Base-by-base conservation (phyloP, 2,797 vertebrate genomes). In the Chelonia mydas region DNA sequence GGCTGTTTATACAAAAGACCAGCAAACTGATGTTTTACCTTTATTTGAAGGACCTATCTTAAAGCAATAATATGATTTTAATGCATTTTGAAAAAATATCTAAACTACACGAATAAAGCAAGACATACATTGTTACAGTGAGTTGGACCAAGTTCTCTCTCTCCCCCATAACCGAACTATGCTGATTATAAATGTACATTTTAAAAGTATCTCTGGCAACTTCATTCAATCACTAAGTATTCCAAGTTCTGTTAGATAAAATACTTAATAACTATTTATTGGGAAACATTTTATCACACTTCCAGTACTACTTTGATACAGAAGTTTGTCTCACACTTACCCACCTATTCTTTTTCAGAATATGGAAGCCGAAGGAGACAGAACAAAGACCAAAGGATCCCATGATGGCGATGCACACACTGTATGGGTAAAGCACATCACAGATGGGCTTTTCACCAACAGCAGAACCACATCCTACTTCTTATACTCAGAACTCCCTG, bases 351-450 rank as follows among this genome's bases (percentile, higher is more conserved):
- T 7, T 51, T 25, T 65, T 23, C 76, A 11, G 55, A 1, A 31
- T 15, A 3, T 0, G 49, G 51, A 11, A 23, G 2, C 13, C 1
- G 45, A n/a, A 51, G 47, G 16, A 51, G 77, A 51, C 10, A 51
- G 77, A 51, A 51, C 77, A 27, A 11, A 25, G 33, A 2, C 50
- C 6, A 55, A 8, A n/a, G 23, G 59, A 88, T 27, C 78, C 82
- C 3, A 45, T 1, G 59, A 13, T 0, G 27, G 85, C 3, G 49
- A 50, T 2, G 25, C 51, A 3, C 5, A 7, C 74, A 2, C 74
- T 17, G n/a, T 16, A 82, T 7, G 31, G 27, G 25, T 33, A 55
- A 2, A 61, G 87, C 83, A 5, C 81, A 7, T 1, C 37, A 17
- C 59, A n/a, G 49, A 3, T 8, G 15, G 57, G 84, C 79, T 23